A percentile compares a stretch with the other conserved stretches of the same genome.
Conservation (phyloP, 2,113 vertebrate genomes). For the Diphyllodes magnificus region DNA sequence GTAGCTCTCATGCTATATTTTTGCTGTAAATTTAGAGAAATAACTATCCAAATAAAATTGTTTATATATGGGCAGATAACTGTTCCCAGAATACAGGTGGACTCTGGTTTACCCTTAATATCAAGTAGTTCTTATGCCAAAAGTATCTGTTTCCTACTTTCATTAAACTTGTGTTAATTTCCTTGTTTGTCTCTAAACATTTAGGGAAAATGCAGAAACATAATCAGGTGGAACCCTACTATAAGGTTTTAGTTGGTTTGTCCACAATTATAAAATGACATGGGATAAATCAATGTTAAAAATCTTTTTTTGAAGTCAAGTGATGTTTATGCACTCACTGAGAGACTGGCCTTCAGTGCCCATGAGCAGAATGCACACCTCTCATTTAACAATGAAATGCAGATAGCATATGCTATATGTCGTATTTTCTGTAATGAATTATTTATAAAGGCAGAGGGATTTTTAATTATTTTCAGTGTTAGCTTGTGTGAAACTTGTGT, state of each 20-base stretch:
- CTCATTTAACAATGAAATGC: not conserved
- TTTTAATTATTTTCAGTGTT: slow-evolving; percentile 25
- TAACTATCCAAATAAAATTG: not conserved
- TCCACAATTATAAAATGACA: not conserved
- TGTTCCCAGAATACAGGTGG: not conserved
- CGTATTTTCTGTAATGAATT: not conserved
- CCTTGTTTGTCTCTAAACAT: not conserved
- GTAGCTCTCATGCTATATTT: not conserved
- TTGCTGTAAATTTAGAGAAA: not conserved
- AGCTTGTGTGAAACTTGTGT: not conserved
- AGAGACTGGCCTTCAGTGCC: not conserved
- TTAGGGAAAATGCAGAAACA: not conserved
- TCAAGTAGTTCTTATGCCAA: not conserved
- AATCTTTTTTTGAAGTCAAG: not conserved
- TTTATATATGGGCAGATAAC: not conserved
- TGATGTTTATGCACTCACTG: not conserved
- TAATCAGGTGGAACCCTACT: not conserved
- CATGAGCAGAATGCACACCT: not conserved
- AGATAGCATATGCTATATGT: not conserved
- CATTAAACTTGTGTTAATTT: not conserved
- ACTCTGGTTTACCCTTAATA: not conserved
- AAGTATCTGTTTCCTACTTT: not conserved
- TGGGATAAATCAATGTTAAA: not conserved
- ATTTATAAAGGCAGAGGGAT: not conserved
- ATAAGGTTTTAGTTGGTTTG: not conserved